These are phyloP conservation scores for Actinernus sp. DNA, from an alignment of 92 coral and sea anemone species.

Conservation along the genomic window DNA sequence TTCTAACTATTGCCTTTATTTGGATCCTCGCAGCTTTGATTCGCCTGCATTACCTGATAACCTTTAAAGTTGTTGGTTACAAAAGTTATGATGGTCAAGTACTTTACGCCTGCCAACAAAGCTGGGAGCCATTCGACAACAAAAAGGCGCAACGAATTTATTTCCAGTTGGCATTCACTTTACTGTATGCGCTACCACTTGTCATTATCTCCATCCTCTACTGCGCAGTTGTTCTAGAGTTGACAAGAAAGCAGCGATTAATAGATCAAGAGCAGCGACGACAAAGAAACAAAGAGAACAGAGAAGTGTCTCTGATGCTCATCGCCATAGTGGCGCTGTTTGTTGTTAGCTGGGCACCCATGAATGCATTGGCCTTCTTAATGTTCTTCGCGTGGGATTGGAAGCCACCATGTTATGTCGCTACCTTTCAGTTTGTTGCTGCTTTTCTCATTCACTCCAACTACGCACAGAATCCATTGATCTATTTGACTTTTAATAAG, in stretches of 20 bases:
- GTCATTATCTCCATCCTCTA: slow-evolving; percentile 51
- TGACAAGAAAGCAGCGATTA: slow-evolving; percentile 13
- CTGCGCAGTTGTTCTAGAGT: slow-evolving; percentile 47
- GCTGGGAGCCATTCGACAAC: slow-evolving; percentile 33
- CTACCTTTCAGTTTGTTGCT: slow-evolving; percentile 10
- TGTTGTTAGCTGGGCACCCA: slow-evolving; percentile 33
- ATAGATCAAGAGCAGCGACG: slow-evolving; percentile 66
- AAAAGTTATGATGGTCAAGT: too few relatives aligned
- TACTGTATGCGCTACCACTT: slow-evolving; percentile 50
- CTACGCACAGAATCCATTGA: slow-evolving; percentile 57
- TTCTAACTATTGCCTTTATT: slow-evolving; percentile 11
- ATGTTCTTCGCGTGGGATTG: slow-evolving; percentile 2
- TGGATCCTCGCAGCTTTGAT: slow-evolving; percentile 31
- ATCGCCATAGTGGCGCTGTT: slow-evolving; percentile 53
- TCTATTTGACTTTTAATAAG: slow-evolving; percentile 46
- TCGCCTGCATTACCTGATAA: slow-evolving; percentile 25
- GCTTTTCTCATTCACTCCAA: slow-evolving; percentile 34
- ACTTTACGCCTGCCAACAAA: slow-evolving; percentile 4
- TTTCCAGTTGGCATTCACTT: slow-evolving; percentile 4
- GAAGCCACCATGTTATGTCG: background rate
- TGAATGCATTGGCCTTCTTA: slow-evolving; percentile 12
- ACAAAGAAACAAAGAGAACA: slow-evolving; percentile 34
- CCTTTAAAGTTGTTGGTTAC: slow-evolving; percentile 6
- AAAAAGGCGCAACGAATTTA: slow-evolving; percentile 9
- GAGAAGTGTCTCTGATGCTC: slow-evolving; percentile 65